A percentile compares a stretch with the other conserved stretches of the same genome.
Evolutionary conservation across 2,888 invertebrate species (phyloP).

Genomic region (Harpalus rufipes): DNA sequence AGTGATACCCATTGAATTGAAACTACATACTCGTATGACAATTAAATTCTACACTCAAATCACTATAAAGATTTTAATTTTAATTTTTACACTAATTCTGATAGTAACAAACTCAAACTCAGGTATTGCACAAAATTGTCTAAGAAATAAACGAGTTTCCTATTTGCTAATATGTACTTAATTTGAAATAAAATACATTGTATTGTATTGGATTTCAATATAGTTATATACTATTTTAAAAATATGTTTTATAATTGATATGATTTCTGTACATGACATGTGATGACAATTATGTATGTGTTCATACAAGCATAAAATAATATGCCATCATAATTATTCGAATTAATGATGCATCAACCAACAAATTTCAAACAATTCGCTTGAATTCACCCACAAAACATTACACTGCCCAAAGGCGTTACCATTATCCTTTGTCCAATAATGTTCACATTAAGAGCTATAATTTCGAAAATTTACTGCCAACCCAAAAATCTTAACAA

Average conservation of each 20-base stretch:
- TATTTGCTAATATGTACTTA: too few species aligned
- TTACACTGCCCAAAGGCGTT: not conserved
- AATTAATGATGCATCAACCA: not conserved
- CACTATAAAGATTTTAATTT: too few species aligned
- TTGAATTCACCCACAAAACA: not conserved
- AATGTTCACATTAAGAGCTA: not conserved
- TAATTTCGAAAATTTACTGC: conserved; percentile 28
- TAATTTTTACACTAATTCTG: too few species aligned
- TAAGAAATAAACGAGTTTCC: too few species aligned
- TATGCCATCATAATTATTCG: not conserved
- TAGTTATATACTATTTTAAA: too few species aligned
- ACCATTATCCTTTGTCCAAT: not conserved
- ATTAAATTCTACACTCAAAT: too few species aligned
- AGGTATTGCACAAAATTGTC: too few species aligned
- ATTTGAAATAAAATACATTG: too few species aligned
- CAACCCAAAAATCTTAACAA: conserved; percentile 33
- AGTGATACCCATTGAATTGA: too few species aligned
- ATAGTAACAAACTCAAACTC: too few species aligned
- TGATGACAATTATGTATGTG: conserved; percentile 2
- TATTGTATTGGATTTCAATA: too few species aligned
- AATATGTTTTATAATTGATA: not conserved
- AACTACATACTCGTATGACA: too few species aligned
- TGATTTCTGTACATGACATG: conserved; percentile 2
- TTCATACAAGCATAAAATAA: not conserved
- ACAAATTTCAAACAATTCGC: not conserved